phyloP scores from a whole-genome alignment of 2,797 vertebrate species.

The Anguilla obscura region DNA sequence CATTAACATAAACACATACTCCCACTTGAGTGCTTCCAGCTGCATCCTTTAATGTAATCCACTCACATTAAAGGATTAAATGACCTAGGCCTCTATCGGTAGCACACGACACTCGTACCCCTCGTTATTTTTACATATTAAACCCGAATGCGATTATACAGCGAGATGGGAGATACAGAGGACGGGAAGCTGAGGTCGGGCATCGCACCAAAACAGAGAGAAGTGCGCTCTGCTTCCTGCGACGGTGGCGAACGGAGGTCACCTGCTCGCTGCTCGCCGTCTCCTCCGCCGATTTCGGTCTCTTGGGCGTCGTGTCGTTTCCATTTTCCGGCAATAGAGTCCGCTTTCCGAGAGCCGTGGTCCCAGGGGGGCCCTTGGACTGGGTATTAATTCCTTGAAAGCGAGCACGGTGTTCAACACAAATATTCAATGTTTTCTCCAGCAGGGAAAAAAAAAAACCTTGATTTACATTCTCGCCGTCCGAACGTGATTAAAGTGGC shows the following conservation, averaged over 20 bases:
- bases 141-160: slow-evolving; percentile 71
- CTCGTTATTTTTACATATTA: slow-evolving; percentile 75
- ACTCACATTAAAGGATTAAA: slow-evolving; percentile 68
- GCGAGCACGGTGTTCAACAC: not conserved
- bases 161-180: slow-evolving; percentile 70
- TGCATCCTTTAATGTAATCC: slow-evolving; percentile 78
- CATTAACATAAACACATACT: slow-evolving; percentile 72
- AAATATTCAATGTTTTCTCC: slow-evolving; percentile 80
- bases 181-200: slow-evolving; percentile 53
- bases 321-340: slow-evolving; percentile 84
- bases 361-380: slow-evolving; percentile 83
- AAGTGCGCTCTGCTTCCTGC: slow-evolving; percentile 31
- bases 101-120: slow-evolving; percentile 70
- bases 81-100: slow-evolving; percentile 66
- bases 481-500: slow-evolving; percentile 99
- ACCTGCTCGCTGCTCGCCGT: slow-evolving; percentile 91
- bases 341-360: slow-evolving; percentile 77
- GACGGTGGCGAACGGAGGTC: slow-evolving; percentile 41
- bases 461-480: slow-evolving; percentile 64
- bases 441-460: slow-evolving; percentile 74
- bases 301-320: slow-evolving; percentile 87
- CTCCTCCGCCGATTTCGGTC: slow-evolving; percentile 86
- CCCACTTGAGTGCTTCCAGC: slow-evolving; percentile 66
- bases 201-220: slow-evolving; percentile 70
- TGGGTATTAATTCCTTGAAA: slow-evolving; percentile 83